phyloP scores from a whole-genome alignment of 1,140 invertebrate genomes.

The Lasaia peninsularis region DNA sequence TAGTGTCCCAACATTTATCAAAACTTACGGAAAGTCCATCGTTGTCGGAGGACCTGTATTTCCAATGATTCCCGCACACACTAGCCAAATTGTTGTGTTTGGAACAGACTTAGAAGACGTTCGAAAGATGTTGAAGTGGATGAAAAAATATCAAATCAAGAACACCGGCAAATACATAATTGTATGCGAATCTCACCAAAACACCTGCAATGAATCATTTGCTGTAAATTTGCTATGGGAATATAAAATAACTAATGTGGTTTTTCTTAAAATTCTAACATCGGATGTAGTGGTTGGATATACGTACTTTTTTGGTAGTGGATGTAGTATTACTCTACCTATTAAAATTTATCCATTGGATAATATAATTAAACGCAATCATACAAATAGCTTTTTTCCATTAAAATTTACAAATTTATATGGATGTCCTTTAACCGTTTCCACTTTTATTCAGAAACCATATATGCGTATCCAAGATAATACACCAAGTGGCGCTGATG shows the following conservation, averaged over 20 bases:
- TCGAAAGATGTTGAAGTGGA: slow-evolving; percentile 32
- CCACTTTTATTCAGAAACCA: slow-evolving; percentile 48
- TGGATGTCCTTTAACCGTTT: slow-evolving; percentile 44
- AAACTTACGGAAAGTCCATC: slow-evolving; percentile 37
- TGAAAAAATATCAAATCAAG: slow-evolving; percentile 37
- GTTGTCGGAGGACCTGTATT: slow-evolving; percentile 28
- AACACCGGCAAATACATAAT: slow-evolving; percentile 47
- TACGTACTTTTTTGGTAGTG: slow-evolving; percentile 38
- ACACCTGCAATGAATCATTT: slow-evolving; percentile 37
- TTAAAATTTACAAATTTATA: slow-evolving; percentile 49
- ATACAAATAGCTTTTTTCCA: slow-evolving; percentile 26
- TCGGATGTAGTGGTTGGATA: slow-evolving; percentile 24
- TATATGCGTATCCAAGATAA: slow-evolving; percentile 44
- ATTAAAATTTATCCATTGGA: slow-evolving; percentile 27
- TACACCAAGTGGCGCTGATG: slow-evolving; percentile 41
- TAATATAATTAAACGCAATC: slow-evolving; percentile 13
- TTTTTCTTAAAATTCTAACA: slow-evolving; percentile 38
- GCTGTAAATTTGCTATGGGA: slow-evolving; percentile 44
- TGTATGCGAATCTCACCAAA: slow-evolving; percentile 34
- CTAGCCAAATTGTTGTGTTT: slow-evolving; percentile 46
- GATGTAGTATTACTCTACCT: slow-evolving; percentile 34
- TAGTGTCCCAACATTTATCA: slow-evolving; percentile 38
- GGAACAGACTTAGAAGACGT: slow-evolving; percentile 32
- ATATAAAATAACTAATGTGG: slow-evolving; percentile 43
- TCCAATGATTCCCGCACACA: slow-evolving; percentile 26